Evolutionary conservation across 2,797 vertebrate genomes (phyloP), one percentile per base, ranked within the genome.

Genomic region (Graptemys geographica): DNA sequence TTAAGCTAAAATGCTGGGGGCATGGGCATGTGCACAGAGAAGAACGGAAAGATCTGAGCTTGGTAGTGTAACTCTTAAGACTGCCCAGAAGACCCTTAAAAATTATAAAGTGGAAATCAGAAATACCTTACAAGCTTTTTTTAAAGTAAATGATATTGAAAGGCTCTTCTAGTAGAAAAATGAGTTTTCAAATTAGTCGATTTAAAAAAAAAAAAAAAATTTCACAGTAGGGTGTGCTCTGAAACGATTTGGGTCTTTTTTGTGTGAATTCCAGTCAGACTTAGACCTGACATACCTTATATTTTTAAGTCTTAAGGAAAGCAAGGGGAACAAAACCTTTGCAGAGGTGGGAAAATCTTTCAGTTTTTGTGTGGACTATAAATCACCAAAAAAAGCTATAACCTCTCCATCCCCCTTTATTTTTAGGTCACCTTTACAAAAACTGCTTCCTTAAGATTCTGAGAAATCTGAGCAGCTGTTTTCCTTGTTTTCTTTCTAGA

Each of bases 361-460:
- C 28, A 4, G 65, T 37, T 59, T 93, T 90, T 90, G 55, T 79
- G 33, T 76, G 51, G 52, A 65, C 74, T 76, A 84, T 79, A 91
- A 93, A 62, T 72, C 37, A 88, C 79, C 13, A 65, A 33, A 92
- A 92, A 85, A 92, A 88, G 84, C 41, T 10, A 84, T 55, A 93
- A 79, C 88, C 90, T 0, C 87, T 44, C 92, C 89, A 65, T 93
- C 44, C 85, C 72, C 6, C 83, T 92, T 5, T 87, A 72, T 92
- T 79, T 93, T 51, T 92, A 86, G 13, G 72, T 92, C 93, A 80
- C 41, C 83, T 69, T 81, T 90, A 81, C 44, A 78, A 49, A 49
- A 78, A 78, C 28, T 27, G 27, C 27, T 49, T 49, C 44, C 74
- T 31, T 49, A 78, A 78, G 41, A 18, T 31, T 28, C 25, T 76